phyloP scores from a whole-genome alignment of 2,113 vertebrate species.

The Dasyurus viverrinus region DNA sequence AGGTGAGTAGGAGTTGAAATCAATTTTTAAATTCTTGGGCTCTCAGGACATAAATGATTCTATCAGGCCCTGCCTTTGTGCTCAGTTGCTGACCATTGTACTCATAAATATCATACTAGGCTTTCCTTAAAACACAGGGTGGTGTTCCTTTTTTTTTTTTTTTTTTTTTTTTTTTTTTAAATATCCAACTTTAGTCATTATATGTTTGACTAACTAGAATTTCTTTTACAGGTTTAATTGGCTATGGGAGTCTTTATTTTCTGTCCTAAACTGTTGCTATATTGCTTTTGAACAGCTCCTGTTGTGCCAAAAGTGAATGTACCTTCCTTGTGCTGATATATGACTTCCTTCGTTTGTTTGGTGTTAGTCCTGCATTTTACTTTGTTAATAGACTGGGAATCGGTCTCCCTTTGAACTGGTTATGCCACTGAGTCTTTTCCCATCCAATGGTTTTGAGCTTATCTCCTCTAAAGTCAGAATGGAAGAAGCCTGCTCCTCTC shows the following conservation, averaged over 20 bases:
- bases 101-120: constrained; percentile 28
- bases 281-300: constrained; percentile 2
- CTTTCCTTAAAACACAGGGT: constrained; percentile 17
- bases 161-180: constrained; percentile 18
- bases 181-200: constrained; percentile 36
- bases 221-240: constrained; percentile 42
- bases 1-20: constrained; percentile 71
- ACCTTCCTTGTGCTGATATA: background rate
- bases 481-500: background rate
- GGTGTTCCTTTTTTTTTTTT: constrained; percentile 37
- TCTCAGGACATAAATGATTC: constrained; percentile 11
- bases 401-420: constrained; percentile 15
- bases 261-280: constrained; percentile 9
- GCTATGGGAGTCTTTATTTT: constrained; percentile 36
- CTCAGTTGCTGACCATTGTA: constrained; percentile 35
- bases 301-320: background rate
- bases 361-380: constrained; percentile 40
- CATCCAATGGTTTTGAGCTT: background rate
- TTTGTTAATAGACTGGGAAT: constrained; percentile 36
- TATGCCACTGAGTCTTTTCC: constrained; percentile 26
- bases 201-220: constrained; percentile 11
- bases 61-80: constrained; percentile 13
- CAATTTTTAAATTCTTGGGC: constrained; percentile 34
- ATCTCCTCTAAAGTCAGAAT: background rate
- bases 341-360: constrained; percentile 19